phyloP scores from a whole-genome alignment of 2,888 invertebrate species.

The Lapara coniferarum region DNA sequence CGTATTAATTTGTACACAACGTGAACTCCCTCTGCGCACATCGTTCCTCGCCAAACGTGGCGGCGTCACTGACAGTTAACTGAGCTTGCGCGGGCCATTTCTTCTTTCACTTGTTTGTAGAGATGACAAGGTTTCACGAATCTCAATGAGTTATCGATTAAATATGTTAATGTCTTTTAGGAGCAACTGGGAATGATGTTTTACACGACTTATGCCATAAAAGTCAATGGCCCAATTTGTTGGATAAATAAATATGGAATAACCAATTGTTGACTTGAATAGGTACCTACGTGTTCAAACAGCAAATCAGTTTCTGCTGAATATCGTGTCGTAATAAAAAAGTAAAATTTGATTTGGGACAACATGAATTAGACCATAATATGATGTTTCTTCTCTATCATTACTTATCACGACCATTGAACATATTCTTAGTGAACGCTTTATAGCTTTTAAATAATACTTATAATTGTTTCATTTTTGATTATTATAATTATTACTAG shows the following conservation, averaged over 20 bases:
- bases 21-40: constrained; percentile 36
- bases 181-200: neutral
- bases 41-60: constrained; percentile 57
- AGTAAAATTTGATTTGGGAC: neutral
- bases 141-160: neutral
- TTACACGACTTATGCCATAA: neutral
- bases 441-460: too few species aligned
- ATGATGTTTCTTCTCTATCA: too few species aligned
- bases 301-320: too few species aligned
- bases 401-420: too few species aligned
- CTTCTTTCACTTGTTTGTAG: constrained; percentile 64
- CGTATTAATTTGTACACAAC: constrained; percentile 3
- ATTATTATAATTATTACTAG: too few species aligned
- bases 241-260: too few species aligned
- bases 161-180: neutral
- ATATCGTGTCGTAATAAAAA: neutral
- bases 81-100: constrained; percentile 53
- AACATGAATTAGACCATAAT: neutral
- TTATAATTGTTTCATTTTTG: too few species aligned
- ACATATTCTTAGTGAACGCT: too few species aligned
- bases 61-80: constrained; percentile 53
- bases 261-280: too few species aligned
- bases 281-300: too few species aligned
- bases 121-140: neutral
- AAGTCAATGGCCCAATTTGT: neutral